These are phyloP conservation scores for Erinaceus europaeus DNA, from an alignment of 2,113 vertebrate genomes.

Conservation along the genomic window DNA sequence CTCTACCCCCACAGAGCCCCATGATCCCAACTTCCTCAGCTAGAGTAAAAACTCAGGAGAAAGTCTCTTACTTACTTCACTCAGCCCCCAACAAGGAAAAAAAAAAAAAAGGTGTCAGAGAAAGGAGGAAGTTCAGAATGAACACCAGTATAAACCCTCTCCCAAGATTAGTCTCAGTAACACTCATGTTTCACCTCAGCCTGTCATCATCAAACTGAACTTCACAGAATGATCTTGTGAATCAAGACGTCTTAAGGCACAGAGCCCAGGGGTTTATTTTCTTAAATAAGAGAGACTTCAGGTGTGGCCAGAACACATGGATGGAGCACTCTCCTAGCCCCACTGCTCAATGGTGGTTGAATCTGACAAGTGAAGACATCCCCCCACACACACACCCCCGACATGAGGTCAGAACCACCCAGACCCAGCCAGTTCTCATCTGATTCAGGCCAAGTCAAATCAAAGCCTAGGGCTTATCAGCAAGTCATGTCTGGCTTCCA, in stretches of 20 bases:
- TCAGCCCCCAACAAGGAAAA: constrained; percentile 51
- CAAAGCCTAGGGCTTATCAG: background rate
- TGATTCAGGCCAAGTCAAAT: background rate
- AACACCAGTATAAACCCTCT: background rate
- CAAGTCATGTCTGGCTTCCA: background rate
- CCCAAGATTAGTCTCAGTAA: background rate
- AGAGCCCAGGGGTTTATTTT: constrained; percentile 41
- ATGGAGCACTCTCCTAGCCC: background rate
- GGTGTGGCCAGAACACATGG: background rate
- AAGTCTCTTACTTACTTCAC: constrained; percentile 43
- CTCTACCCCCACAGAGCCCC: background rate
- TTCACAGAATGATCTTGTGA: background rate
- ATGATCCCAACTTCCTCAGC: constrained; percentile 44
- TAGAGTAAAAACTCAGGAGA: constrained; percentile 59
- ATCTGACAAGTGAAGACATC: background rate
- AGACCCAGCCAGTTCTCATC: background rate
- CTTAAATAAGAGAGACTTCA: background rate
- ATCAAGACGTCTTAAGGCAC: background rate
- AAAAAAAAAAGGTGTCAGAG: constrained; percentile 27
- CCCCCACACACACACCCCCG: too few relatives aligned
- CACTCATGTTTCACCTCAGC: background rate
- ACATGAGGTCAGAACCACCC: background rate
- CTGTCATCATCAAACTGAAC: background rate
- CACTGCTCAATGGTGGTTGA: background rate
- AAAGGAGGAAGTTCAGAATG: constrained; percentile 10